These are phyloP conservation scores for Rhamphomyia laevipes DNA, from an alignment of 2,888 invertebrate species.

Conservation along the genomic window DNA sequence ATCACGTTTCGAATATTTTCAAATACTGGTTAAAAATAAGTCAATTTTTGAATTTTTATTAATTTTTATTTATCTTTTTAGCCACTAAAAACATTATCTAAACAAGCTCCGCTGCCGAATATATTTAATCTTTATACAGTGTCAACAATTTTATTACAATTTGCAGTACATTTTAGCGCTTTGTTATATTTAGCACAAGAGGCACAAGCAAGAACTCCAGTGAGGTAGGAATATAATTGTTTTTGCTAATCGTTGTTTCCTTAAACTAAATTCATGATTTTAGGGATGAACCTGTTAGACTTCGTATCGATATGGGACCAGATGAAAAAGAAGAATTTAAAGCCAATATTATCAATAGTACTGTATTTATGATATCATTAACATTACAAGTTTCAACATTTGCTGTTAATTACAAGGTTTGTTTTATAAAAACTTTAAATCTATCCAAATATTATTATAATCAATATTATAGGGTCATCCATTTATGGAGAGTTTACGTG, in stretches of 20 bases:
- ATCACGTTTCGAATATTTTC: neutral
- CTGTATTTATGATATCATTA: constrained; percentile 97
- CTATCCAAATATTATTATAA: neutral
- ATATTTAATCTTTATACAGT: constrained; percentile 98
- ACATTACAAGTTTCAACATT: constrained; percentile 96
- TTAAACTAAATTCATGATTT: constrained; percentile 5
- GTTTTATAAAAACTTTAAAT: neutral
- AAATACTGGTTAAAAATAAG: neutral
- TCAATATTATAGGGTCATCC: constrained; percentile 77
- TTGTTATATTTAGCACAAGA: constrained; percentile 80
- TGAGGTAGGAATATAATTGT: constrained; percentile 40
- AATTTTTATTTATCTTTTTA: constrained; percentile 32
- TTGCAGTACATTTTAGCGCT: constrained; percentile 85
- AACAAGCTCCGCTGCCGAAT: constrained; percentile 90
- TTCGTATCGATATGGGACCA: constrained; percentile 45
- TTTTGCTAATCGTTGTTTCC: neutral
- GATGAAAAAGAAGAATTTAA: constrained; percentile 78
- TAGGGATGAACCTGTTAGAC: constrained; percentile 47
- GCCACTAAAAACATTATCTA: constrained; percentile 87
- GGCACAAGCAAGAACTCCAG: constrained; percentile 60
- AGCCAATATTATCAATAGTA: constrained; percentile 91
- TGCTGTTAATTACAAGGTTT: constrained; percentile 95
- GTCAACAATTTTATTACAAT: constrained; percentile 87
- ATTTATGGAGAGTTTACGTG: constrained; percentile 91
- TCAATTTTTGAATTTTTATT: neutral